Base-by-base conservation (phyloP, 2,888 invertebrate species). In the Rhorus exstirpatorius region DNA sequence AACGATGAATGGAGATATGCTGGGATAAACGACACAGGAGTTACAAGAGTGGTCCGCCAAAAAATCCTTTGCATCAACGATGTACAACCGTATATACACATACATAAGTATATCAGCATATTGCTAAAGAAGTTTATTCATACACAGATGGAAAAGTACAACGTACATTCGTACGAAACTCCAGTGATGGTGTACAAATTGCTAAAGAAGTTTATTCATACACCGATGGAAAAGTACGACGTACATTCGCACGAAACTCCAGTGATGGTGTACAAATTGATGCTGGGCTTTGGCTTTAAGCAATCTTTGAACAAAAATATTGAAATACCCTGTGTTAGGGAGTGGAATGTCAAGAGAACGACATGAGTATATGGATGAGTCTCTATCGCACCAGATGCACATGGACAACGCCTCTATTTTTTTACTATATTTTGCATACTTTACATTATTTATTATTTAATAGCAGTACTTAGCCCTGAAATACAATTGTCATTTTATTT, bases 341-440 rank as follows among this genome's bases (percentile, higher is more conserved):
- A 49, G 67, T 4, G 46, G 79, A 70, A 26, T n/a, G n/a, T n/a
- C n/a, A n/a, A n/a, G n/a, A n/a, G n/a, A n/a, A n/a, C n/a, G n/a
- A n/a, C n/a, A n/a, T n/a, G n/a, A n/a, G n/a, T n/a, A n/a, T n/a
- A n/a, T n/a, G n/a, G n/a, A n/a, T n/a, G n/a, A n/a, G n/a, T n/a
- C n/a, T 87, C 83, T 67, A 67, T 67, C 51, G 67, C 67, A 55
- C 51, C 67, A 65, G 65, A 74, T 78, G 71, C 75, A 81, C 85
- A 81, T 83, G 84, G 74, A 78, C 86, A 79, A 89, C 87, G 89
- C 87, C 88, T 88, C 85, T 84, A 87, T 86, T 85, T 77, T 70
- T 78, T 75, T 53, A 51, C 53, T 24, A 26, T n/a, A n/a, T n/a
- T n/a, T n/a, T n/a, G n/a, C n/a, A n/a, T n/a, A n/a, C n/a, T n/a